phyloP scores from a whole-genome alignment of 1,140 invertebrate species.

The Drosophila murphyi region DNA sequence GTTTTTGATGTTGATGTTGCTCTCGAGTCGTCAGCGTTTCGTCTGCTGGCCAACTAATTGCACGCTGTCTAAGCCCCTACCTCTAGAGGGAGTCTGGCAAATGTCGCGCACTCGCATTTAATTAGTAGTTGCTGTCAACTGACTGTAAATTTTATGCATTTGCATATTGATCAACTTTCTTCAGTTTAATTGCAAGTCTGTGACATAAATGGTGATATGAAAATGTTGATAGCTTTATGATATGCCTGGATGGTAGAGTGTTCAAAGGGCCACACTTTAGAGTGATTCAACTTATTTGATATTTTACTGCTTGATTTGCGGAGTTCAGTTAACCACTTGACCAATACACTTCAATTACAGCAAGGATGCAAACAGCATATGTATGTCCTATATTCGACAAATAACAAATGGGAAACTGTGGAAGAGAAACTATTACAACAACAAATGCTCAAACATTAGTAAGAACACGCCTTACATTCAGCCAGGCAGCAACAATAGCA shows the following conservation, averaged over 20 bases:
- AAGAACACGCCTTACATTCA: conserved; percentile 59
- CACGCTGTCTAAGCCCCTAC: conserved; percentile 14
- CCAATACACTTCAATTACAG: conserved; percentile 47
- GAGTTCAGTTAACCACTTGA: conserved; percentile 19
- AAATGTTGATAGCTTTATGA: not conserved
- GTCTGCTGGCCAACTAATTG: conserved; percentile 44
- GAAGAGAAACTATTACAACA: conserved; percentile 58
- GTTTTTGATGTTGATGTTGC: conserved; percentile 18
- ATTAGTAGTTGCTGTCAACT: conserved; percentile 35
- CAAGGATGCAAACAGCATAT: conserved; percentile 3
- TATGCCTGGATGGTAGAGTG: not conserved
- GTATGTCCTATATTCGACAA: conserved; percentile 18
- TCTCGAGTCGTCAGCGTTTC: conserved; percentile 12
- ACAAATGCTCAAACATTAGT: conserved; percentile 69
- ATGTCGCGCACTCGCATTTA: conserved; percentile 29
- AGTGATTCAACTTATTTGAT: not conserved
- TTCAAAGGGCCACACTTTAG: not conserved
- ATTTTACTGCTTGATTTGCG: not conserved
- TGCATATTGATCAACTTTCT: conserved; percentile 13
- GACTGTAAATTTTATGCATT: not conserved
- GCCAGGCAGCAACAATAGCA: conserved; percentile 19
- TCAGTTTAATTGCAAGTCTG: not conserved
- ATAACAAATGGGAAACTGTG: conserved; percentile 38
- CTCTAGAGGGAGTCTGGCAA: conserved; percentile 8
- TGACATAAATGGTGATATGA: not conserved